These are phyloP conservation scores for Amphiprion clarkii DNA, from an alignment of 2,797 vertebrate genomes.

Conservation along the genomic window DNA sequence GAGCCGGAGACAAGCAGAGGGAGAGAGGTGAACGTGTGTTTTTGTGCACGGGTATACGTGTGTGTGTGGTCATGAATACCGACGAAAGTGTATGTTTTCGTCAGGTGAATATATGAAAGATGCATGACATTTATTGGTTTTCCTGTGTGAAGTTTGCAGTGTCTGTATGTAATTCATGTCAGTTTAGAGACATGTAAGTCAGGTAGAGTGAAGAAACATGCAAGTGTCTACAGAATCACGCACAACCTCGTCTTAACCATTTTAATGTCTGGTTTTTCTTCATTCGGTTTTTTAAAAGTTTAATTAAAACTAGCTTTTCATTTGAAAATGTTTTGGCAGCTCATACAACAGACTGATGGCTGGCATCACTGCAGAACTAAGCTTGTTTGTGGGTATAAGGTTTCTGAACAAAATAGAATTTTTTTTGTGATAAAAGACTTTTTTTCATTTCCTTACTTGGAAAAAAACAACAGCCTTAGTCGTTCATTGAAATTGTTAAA, in stretches of 20 bases:
- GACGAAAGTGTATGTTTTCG: constrained; percentile 23
- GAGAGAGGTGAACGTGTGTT: constrained; percentile 9
- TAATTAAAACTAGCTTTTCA: neutral
- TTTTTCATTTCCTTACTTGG: neutral
- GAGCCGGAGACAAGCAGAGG: constrained; percentile 43
- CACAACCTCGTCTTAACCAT: neutral
- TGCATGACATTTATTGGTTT: constrained; percentile 14
- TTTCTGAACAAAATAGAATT: neutral
- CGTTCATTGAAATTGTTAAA: neutral
- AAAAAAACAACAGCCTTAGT: neutral
- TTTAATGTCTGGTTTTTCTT: neutral
- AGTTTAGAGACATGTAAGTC: constrained; percentile 2
- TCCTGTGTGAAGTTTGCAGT: constrained; percentile 1
- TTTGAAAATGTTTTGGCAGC: constrained; percentile 1
- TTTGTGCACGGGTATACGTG: constrained; percentile 17
- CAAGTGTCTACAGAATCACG: neutral
- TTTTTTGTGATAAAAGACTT: neutral
- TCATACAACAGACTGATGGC: neutral
- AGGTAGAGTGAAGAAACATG: neutral
- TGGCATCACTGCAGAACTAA: neutral
- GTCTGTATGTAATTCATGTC: constrained; percentile 8
- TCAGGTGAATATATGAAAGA: constrained; percentile 36
- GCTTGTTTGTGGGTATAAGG: neutral
- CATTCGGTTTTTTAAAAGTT: neutral
- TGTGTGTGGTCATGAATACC: constrained; percentile 24